phyloP scores from a whole-genome alignment of 2,113 vertebrate genomes.

The Ranitomeya imitator region DNA sequence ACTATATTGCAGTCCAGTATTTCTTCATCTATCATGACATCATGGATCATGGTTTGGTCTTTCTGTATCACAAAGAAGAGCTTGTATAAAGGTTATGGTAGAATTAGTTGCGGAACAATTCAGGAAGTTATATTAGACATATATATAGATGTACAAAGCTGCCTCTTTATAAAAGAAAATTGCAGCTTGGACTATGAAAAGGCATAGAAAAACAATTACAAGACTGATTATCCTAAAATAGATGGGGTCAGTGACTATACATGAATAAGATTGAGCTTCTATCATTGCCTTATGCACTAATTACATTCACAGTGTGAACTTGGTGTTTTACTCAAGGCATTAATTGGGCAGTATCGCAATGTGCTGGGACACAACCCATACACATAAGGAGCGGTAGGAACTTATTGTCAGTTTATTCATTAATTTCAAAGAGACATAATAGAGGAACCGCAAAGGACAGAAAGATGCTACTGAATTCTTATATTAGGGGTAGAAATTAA shows the following conservation, averaged over 20 bases:
- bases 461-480: too few relatives aligned
- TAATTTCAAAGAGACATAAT: too few relatives aligned
- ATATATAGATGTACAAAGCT: not conserved
- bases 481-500: too few relatives aligned
- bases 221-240: not conserved
- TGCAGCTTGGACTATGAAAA: constrained; percentile 10
- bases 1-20: constrained; percentile 66
- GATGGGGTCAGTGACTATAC: not conserved
- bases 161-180: not conserved
- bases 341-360: too few relatives aligned
- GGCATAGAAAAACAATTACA: not conserved
- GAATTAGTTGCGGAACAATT: constrained; percentile 15
- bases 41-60: constrained; percentile 61
- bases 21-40: constrained; percentile 63
- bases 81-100: constrained; percentile 32
- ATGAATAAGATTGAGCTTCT: not conserved
- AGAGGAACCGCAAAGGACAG: too few relatives aligned
- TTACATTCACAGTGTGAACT: not conserved
- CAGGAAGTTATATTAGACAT: constrained; percentile 23
- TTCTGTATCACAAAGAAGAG: constrained; percentile 15
- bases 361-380: too few relatives aligned
- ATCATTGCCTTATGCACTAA: not conserved
- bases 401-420: too few relatives aligned
- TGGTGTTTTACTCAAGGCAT: too few relatives aligned
- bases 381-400: too few relatives aligned